Base-by-base conservation (phyloP, 1,140 invertebrate species). In the Tetragnatha versicolor region DNA sequence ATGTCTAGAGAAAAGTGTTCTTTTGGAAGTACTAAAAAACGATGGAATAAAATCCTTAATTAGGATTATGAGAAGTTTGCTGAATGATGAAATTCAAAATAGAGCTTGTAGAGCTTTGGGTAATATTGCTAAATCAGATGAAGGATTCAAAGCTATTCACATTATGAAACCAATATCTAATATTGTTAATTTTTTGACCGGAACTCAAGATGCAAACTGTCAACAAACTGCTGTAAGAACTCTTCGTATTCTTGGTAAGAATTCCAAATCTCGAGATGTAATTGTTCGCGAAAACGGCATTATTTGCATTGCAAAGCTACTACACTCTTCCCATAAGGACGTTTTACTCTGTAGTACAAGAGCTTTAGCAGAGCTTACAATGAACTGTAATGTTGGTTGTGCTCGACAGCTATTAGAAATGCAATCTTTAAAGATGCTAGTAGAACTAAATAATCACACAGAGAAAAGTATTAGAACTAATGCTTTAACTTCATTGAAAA, bases 41-140 rank as follows among this genome's bases (percentile, higher is more conserved):
- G 29, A 63, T 63, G 72, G 39, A 31, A 63, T 75, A 22, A 35
- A 61, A 35, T 35, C 39, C 12, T 37, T 68, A 22, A 45, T 60
- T 12, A 25, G 31, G 49, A 45, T 61, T 35, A 66, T 79, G 61
- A 33, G 49, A 35, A 66, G 53, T 35, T 25, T 61, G 14, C 29
- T 58, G 0, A 55, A 33, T 45, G 76, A 79, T 42, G 37, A 66
- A 7, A 81, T 81, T 51, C 66, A 45, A 31, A 79, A 79, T 22
- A 49, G 80, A 58, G 66, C 66, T 6, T 81, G 80, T 42, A 63
- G 80, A 29, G 80, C 80, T n/a, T 66, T 81, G 33, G 80, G 63
- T 12, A 81, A 81, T 55, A 72, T 79, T 14, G 80, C 80, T 7
- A 37, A 72, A 14, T 42, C 10, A 42, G 29, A 65, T 14, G 7